Base-by-base conservation (phyloP, 1,140 invertebrate genomes). In the Diorhabda elongata region DNA sequence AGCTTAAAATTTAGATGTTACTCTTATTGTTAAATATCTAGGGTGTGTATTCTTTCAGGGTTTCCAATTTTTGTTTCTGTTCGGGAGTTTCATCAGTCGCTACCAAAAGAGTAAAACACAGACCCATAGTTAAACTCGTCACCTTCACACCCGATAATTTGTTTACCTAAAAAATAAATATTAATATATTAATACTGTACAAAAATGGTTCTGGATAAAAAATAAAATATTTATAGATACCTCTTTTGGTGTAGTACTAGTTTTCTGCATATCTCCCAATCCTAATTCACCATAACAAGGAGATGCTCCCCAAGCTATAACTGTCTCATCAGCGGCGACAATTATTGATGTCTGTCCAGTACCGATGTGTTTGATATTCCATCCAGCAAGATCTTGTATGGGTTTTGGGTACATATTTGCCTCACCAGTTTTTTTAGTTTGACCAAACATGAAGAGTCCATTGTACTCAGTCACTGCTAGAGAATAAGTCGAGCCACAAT, bases 331-430 rank as follows among this genome's bases (percentile, higher is more conserved):
- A 2, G 95, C 95, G 5, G 92, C 89, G 52, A 96, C 88, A 44
- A 97, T 88, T 64, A 96, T 91, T 59, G 92, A 94, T 2, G 92
- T 93, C 72, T 89, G 85, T 42, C 90, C 90, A 65, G 91, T 91
- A 3, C 89, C 94, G 45, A 97, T 86, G 73, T 89, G 89, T 64
- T 92, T 87, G 8, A 98, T 91, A 70, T 92, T 91, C 95, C 95
- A 97, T 0, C 95, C 94, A 72, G 89, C 88, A 2, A 98, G 82
- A 83, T 98, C 95, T 75, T 94, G 93, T 3, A 98, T 90, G 4
- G 94, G 93, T 81, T 98, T 97, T 0, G 95, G 95, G 80, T 98
- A 98, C 95, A 98, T 97, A 74, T 95, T 95, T 2, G 95, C 95
- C 79, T 97, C 95, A 0, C 95, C 95, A 2, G 92, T 92, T 44